A percentile compares a stretch with the other conserved stretches of the same genome.
phyloP scores from a whole-genome alignment of 1,140 invertebrate genomes.

The Drosophila seguyi region DNA sequence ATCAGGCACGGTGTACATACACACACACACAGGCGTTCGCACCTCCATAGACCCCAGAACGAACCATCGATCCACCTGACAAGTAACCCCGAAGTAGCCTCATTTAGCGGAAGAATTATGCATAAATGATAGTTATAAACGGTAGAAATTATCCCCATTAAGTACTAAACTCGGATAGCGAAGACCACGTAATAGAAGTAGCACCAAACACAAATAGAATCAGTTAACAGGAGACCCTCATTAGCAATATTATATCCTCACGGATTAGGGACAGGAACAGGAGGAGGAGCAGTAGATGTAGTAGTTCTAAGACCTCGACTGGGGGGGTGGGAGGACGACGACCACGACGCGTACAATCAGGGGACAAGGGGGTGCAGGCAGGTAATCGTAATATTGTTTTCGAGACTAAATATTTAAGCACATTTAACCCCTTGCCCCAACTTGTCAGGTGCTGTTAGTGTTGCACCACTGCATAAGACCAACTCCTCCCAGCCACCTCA shows the following conservation, averaged over 20 bases:
- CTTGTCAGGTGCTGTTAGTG: slow-evolving; percentile 33
- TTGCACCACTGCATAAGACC: slow-evolving; percentile 2
- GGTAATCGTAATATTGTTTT: slow-evolving; percentile 11
- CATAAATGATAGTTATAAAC: background rate
- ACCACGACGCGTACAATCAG: slow-evolving; percentile 1
- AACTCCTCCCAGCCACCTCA: background rate
- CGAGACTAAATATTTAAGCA: slow-evolving; percentile 21
- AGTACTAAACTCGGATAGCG: background rate
- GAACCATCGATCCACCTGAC: slow-evolving; percentile 15
- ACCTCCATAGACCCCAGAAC: slow-evolving; percentile 2
- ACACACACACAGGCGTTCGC: background rate
- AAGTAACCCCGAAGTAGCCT: slow-evolving; percentile 12
- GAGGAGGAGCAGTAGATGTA: background rate
- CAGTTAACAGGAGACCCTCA: slow-evolving; percentile 27
- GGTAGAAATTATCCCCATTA: background rate
- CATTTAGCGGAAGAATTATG: background rate
- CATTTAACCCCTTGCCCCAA: background rate
- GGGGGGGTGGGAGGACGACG: too few species aligned
- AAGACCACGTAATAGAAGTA: background rate
- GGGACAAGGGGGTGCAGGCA: background rate
- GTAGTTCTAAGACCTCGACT: slow-evolving; percentile 9
- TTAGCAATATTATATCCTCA: slow-evolving; percentile 19
- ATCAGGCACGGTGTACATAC: slow-evolving; percentile 10
- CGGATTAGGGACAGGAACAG: background rate
- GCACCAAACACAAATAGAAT: slow-evolving; percentile 15